Evolutionary conservation across 2,888 invertebrate genomes (phyloP), one percentile per base, ranked within the genome.

Genomic region (Nymphalis urticae): DNA sequence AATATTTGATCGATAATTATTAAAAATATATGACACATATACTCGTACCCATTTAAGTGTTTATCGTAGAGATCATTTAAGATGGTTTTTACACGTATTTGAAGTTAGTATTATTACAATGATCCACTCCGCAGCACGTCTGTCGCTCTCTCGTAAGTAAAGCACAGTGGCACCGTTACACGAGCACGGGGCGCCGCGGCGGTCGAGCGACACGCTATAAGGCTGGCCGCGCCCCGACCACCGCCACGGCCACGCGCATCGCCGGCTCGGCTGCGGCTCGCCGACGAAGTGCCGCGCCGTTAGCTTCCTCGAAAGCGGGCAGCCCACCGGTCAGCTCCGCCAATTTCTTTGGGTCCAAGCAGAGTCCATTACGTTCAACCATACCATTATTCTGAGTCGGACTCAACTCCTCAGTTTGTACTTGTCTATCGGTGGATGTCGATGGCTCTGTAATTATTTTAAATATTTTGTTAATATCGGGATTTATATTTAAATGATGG

Each of bases 341-440:
- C 50, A 85, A 76, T 16, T 78, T 79, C 27, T 80, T 80, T 24
- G 80, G 80, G 67, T 86, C 84, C 68, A 85, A 75, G 42, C 66
- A 75, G 62, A 86, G 69, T 3, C 80, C 77, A 54, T 77, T 76
- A 9, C 72, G 75, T 54, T 76, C 77, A 8, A 61, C 70, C 21
- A 63, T 48, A 76, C 47, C 73, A 71, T 48, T 71, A 72, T n/a
- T 73, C 58, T 60, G 54, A 60, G 68, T 59, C 50, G 67, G 62
- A 10, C 68, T 68, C 27, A 76, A 70, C n/a, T 86, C 88, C 19
- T 90, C 90, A 10, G 90, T 90, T 76, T 90, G 90, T 66, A 88
- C 87, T 58, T 86, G 85, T 7, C 87, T 81, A 73, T 90, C 89
- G 9, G 82, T 77, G 13, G 82, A 84, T n/a, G 80, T 80, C 16